Conservation (phyloP, 2,797 vertebrate species). For the Sebastes itinus region DNA sequence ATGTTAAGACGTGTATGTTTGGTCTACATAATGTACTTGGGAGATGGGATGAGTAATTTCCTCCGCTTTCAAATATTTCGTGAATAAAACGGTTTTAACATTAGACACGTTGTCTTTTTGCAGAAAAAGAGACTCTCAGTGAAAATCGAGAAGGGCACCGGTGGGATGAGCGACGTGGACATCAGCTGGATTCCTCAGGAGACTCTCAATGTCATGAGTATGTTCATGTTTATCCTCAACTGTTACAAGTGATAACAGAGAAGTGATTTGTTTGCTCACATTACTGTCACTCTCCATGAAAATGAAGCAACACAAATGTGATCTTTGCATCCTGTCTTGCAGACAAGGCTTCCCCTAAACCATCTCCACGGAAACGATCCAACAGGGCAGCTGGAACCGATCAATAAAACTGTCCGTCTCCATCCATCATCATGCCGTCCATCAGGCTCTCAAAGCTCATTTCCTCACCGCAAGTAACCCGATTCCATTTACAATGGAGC, state of each 20-base stretch:
- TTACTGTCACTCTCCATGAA: background rate
- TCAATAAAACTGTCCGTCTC: conserved; percentile 55
- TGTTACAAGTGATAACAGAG: background rate
- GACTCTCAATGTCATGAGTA: conserved; percentile 85
- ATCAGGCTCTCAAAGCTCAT: conserved; percentile 37
- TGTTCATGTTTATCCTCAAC: conserved; percentile 16
- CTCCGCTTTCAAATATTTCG: background rate
- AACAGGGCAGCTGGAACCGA: conserved; percentile 78
- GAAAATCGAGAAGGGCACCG: conserved; percentile 82
- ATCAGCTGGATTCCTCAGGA: conserved; percentile 88
- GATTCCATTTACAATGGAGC: conserved; percentile 19
- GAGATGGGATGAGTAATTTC: background rate
- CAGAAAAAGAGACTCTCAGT: conserved; percentile 79
- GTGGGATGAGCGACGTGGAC: conserved; percentile 79
- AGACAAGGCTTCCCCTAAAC: conserved; percentile 81
- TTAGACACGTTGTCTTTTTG: conserved; percentile 1
- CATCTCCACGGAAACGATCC: conserved; percentile 80
- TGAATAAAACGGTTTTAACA: background rate
- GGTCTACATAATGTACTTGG: background rate
- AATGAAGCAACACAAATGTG: background rate
- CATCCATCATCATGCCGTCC: conserved; percentile 28
- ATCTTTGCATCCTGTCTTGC: conserved; percentile 48
- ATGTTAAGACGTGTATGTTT: background rate
- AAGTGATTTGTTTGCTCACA: background rate
- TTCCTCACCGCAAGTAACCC: conserved; percentile 30